phyloP scores from a whole-genome alignment of 2,113 vertebrate genomes.

The Campylomormyrus tamandua region DNA sequence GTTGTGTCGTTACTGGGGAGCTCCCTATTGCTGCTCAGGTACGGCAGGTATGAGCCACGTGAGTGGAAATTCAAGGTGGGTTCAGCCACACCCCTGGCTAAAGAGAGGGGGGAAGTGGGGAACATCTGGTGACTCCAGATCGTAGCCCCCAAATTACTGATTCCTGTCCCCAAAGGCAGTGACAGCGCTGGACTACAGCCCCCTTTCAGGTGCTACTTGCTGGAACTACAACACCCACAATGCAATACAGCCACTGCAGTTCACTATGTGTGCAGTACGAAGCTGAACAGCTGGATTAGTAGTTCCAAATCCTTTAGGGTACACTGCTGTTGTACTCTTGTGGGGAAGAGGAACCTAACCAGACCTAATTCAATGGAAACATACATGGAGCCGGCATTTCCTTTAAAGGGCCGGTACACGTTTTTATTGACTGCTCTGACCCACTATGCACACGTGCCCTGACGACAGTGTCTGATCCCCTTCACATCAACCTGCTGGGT shows the following conservation, averaged over 20 bases:
- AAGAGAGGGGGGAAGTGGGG: background rate
- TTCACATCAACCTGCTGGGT: background rate
- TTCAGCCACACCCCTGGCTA: background rate
- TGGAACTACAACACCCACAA: background rate
- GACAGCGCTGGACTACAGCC: background rate
- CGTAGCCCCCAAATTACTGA: background rate
- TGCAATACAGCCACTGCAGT: background rate
- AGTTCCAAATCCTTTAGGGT: background rate
- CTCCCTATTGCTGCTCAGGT: background rate
- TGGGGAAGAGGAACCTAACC: background rate
- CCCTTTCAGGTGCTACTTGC: background rate
- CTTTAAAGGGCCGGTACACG: background rate
- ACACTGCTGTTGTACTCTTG: background rate
- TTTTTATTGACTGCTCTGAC: background rate
- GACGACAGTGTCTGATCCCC: background rate
- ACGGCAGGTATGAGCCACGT: background rate
- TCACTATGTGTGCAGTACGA: background rate
- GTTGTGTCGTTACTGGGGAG: background rate
- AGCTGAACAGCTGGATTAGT: background rate
- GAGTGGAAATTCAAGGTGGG: background rate
- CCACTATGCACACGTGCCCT: no score
- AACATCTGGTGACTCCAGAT: background rate
- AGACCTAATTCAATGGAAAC: background rate
- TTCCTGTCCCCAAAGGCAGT: background rate
- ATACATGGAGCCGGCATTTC: background rate